phyloP scores from a whole-genome alignment of 2,113 vertebrate species.

The Platichthys flesus region DNA sequence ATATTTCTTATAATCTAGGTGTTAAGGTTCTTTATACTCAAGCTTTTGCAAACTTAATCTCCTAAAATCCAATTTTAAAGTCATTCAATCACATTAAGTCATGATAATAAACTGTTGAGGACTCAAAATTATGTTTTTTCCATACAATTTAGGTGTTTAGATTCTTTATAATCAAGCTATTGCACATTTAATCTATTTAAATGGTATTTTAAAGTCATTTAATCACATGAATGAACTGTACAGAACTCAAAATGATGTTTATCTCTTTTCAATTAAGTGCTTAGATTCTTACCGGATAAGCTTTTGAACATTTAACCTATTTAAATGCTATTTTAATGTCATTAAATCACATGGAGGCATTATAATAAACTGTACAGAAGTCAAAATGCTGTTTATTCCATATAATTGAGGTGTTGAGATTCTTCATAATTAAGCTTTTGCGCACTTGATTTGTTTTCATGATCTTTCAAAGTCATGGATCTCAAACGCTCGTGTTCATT shows the following conservation, averaged over 20 bases:
- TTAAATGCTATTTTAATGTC: not conserved
- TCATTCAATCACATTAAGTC: not conserved
- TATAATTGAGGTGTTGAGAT: not conserved
- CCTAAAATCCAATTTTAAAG: not conserved
- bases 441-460: not conserved
- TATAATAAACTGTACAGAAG: not conserved
- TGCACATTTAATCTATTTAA: not conserved
- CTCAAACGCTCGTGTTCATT: too few species aligned
- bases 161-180: not conserved
- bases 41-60: not conserved
- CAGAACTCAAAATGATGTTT: not conserved
- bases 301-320: too few species aligned
- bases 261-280: not conserved
- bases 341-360: not conserved
- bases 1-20: not conserved
- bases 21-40: not conserved
- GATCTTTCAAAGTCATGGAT: not conserved
- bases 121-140: not conserved
- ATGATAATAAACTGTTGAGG: not conserved
- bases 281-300: too few species aligned
- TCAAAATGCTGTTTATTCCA: not conserved
- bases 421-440: too few species aligned
- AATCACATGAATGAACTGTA: too few species aligned
- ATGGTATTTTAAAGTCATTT: not conserved
- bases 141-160: not conserved